phyloP scores from a whole-genome alignment of 1,140 invertebrate genomes.

The Teleopsis dalmanni region DNA sequence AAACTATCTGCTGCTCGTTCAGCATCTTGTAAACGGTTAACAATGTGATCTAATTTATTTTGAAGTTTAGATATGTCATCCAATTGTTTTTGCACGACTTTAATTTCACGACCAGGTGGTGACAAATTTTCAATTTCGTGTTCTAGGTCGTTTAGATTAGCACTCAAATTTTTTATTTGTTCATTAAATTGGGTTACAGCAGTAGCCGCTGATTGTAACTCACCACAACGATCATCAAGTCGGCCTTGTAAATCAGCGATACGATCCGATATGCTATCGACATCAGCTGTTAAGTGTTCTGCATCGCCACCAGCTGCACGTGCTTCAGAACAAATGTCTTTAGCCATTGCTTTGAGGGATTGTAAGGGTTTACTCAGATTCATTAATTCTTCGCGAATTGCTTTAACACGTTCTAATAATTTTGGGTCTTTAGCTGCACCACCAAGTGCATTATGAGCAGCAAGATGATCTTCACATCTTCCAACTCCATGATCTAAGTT shows the following conservation, averaged over 20 bases:
- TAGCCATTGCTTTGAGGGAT: slow-evolving; percentile 59
- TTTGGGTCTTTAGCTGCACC: slow-evolving; percentile 73
- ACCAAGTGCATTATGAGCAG: slow-evolving; percentile 71
- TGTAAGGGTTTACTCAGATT: slow-evolving; percentile 71
- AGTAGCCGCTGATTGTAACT: slow-evolving; percentile 78
- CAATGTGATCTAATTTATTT: slow-evolving; percentile 58
- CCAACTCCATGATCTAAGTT: slow-evolving; percentile 74
- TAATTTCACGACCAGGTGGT: slow-evolving; percentile 77
- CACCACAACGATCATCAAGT: slow-evolving; percentile 68
- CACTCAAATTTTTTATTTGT: slow-evolving; percentile 67
- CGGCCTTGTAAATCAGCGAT: slow-evolving; percentile 69
- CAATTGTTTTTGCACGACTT: slow-evolving; percentile 74
- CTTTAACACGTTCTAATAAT: slow-evolving; percentile 72
- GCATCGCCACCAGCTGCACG: slow-evolving; percentile 63
- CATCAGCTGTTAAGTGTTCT: slow-evolving; percentile 66
- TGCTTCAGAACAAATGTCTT: slow-evolving; percentile 65
- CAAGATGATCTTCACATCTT: slow-evolving; percentile 79
- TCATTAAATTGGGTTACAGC: slow-evolving; percentile 82
- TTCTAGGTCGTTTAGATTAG: slow-evolving; percentile 72
- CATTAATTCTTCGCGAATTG: slow-evolving; percentile 64
- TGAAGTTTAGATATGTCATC: slow-evolving; percentile 68
- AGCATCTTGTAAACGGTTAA: slow-evolving; percentile 61
- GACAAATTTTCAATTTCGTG: slow-evolving; percentile 76
- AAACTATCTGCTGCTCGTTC: slow-evolving; percentile 68
- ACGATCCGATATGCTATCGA: slow-evolving; percentile 68